phyloP scores from a whole-genome alignment of 2,113 vertebrate species.

The Corythaixoides concolor region DNA sequence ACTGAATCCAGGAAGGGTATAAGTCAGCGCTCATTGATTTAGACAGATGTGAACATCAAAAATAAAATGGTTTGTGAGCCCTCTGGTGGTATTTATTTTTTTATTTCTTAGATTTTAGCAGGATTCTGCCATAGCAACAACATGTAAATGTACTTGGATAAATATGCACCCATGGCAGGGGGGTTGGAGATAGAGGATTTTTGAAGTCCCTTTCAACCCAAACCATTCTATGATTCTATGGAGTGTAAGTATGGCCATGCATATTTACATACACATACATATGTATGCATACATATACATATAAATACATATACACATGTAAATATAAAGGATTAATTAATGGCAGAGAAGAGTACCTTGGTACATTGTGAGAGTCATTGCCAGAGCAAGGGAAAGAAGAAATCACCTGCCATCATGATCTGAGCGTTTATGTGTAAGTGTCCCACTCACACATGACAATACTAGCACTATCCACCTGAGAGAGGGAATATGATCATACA shows the following conservation, averaged over 20 bases:
- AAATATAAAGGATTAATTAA: background rate
- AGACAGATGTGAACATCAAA: background rate
- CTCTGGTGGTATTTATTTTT: slow-evolving; percentile 29
- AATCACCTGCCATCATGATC: background rate
- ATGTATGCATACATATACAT: background rate
- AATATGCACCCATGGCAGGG: background rate
- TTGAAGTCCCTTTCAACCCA: too few relatives aligned
- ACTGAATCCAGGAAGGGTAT: background rate
- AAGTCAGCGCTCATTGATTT: background rate
- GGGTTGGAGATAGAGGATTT: too few relatives aligned
- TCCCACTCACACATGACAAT: background rate
- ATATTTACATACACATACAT: background rate
- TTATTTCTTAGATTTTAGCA: background rate
- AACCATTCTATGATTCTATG: too few relatives aligned
- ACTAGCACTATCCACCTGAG: background rate
- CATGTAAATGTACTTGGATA: background rate
- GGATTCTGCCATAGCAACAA: background rate
- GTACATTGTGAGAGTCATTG: background rate
- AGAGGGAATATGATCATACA: background rate
- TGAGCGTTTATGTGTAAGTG: background rate
- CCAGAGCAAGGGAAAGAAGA: background rate
- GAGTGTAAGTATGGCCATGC: background rate
- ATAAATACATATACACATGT: background rate
- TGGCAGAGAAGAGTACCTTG: background rate
- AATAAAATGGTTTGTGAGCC: slow-evolving; percentile 21